These are phyloP conservation scores for Micrastur ruficollis DNA, from an alignment of 2,797 vertebrate genomes.

Conservation along the genomic window DNA sequence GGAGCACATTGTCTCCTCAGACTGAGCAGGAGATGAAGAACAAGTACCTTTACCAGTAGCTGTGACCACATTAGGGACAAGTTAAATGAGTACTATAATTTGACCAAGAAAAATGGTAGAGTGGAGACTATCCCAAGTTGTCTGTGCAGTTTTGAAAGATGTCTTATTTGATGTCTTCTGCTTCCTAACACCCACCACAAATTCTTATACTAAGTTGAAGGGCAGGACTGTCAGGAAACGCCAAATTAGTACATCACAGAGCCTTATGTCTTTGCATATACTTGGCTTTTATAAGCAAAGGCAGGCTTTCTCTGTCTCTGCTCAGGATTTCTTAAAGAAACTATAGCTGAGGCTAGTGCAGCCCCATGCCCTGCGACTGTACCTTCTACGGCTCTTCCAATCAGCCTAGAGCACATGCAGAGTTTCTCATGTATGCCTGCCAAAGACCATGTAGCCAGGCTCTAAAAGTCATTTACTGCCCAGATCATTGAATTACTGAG, in stretches of 20 bases:
- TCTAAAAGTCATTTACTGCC: background rate
- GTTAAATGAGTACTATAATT: background rate
- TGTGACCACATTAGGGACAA: background rate
- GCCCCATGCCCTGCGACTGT: accelerated
- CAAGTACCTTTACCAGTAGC: background rate
- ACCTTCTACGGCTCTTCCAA: background rate
- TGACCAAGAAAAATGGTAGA: background rate
- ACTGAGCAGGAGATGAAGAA: background rate
- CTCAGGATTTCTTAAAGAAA: background rate
- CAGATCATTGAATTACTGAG: background rate
- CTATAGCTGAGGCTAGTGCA: background rate
- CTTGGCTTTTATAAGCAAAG: background rate
- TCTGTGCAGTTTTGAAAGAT: background rate
- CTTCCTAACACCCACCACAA: background rate
- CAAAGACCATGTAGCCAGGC: background rate
- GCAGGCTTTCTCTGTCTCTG: background rate
- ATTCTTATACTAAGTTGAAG: background rate
- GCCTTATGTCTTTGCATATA: background rate
- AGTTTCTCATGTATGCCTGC: background rate
- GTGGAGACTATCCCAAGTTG: background rate
- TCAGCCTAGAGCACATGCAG: accelerated
- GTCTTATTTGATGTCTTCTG: background rate
- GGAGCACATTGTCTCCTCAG: background rate
- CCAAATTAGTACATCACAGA: background rate
- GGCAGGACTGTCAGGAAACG: background rate